Percentiles rank a stretch among this genome's conserved stretches.
Conservation (phyloP, 1,140 invertebrate species). For the Brachionus rotundiformis region DNA sequence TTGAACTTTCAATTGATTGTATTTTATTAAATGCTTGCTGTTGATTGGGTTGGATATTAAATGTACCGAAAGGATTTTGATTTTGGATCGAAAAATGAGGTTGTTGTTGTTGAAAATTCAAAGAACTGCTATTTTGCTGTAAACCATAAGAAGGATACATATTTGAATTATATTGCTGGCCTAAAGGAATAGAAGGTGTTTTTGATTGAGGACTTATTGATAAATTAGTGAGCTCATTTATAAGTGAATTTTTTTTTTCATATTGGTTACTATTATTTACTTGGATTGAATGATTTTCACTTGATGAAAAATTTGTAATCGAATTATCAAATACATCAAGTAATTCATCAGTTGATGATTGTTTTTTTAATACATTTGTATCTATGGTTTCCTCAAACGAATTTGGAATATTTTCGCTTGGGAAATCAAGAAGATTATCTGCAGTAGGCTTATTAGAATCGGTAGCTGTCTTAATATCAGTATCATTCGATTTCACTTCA, state of each 20-base stretch:
- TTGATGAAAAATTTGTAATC: neutral
- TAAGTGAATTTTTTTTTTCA: neutral
- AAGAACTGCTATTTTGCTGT: no score
- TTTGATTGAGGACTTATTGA: neutral
- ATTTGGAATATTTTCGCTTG: neutral
- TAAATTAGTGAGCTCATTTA: slow-evolving; percentile 6
- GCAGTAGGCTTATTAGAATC: neutral
- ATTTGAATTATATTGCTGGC: neutral
- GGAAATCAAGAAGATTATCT: slow-evolving; percentile 15
- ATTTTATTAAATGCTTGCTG: neutral
- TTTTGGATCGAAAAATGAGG: neutral
- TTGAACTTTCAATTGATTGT: no score
- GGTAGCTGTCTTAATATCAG: neutral
- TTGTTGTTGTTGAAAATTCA: no score
- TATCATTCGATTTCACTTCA: neutral
- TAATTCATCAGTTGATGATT: neutral
- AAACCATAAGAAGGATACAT: neutral
- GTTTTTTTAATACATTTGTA: neutral
- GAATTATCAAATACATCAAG: neutral
- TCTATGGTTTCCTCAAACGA: neutral
- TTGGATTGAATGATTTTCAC: neutral
- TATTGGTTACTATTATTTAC: neutral
- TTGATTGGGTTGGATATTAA: neutral
- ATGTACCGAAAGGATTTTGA: neutral
- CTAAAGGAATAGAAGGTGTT: neutral